Evolutionary conservation across 2,888 invertebrate species (phyloP).

Genomic region (Pristionchus exspectatus): DNA sequence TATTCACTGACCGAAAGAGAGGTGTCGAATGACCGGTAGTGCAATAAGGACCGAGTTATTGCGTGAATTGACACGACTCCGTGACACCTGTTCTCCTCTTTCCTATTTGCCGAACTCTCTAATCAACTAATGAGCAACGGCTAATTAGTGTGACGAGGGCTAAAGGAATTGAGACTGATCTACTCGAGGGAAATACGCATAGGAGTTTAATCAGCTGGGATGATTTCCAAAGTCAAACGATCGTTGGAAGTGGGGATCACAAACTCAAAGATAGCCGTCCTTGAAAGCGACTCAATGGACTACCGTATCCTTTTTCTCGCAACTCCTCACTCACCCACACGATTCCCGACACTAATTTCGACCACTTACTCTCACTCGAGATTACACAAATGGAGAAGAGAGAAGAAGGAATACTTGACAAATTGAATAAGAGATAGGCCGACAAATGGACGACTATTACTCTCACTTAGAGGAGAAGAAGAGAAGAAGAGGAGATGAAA

Average conservation of each 20-base stretch:
- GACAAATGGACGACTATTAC: constrained; percentile 35
- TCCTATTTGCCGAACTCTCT: constrained; percentile 14
- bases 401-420: constrained; percentile 43
- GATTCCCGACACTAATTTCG: constrained; percentile 44
- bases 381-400: constrained; percentile 43
- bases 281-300: constrained; percentile 30
- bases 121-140: constrained; percentile 30
- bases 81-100: constrained; percentile 11
- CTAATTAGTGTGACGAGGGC: constrained; percentile 11
- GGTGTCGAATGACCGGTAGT: constrained; percentile 12
- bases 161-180: background rate
- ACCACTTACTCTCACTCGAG: constrained; percentile 40
- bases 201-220: no score
- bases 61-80: constrained; percentile 16
- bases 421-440: constrained; percentile 48
- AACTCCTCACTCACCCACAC: background rate
- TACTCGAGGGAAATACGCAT: background rate
- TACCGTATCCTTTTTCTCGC: constrained; percentile 32
- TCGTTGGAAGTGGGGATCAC: background rate
- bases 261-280: background rate
- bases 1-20: background rate
- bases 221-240: no score
- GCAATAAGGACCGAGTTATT: background rate
- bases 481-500: constrained; percentile 27
- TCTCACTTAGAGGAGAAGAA: background rate